Conservation (phyloP, 2,797 vertebrate species). For the Phalanger gymnotis region DNA sequence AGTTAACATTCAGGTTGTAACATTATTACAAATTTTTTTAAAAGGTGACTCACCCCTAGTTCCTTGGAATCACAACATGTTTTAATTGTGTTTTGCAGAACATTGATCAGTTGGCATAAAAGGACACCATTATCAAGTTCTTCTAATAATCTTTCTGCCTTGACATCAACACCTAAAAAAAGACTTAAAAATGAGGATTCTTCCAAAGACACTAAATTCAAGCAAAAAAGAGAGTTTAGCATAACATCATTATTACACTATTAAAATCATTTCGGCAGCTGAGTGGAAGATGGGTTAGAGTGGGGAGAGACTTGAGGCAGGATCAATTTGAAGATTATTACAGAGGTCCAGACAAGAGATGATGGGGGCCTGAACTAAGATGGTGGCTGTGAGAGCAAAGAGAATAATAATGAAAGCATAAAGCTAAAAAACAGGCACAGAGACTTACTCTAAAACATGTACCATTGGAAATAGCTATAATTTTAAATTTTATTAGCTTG, state of each 20-base stretch:
- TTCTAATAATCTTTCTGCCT: constrained; percentile 92
- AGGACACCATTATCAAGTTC: constrained; percentile 96
- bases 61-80: constrained; percentile 86
- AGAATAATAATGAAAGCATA: background rate
- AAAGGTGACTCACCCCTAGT: constrained; percentile 86
- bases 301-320: background rate
- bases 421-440: background rate
- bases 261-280: background rate
- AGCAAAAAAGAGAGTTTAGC: background rate
- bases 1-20: background rate
- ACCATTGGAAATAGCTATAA: background rate
- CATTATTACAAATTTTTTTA: background rate
- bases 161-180: constrained; percentile 88
- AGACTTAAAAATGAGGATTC: constrained; percentile 52
- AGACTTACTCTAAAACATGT: background rate
- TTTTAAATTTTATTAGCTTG: background rate
- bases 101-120: constrained; percentile 91
- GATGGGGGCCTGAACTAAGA: background rate
- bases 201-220: constrained; percentile 53
- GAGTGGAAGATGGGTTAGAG: background rate
- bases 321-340: background rate
- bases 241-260: background rate
- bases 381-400: background rate
- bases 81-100: constrained; percentile 91
- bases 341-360: background rate